Base-by-base conservation (phyloP, 2,113 vertebrate genomes). In the Aepyceros melampus region DNA sequence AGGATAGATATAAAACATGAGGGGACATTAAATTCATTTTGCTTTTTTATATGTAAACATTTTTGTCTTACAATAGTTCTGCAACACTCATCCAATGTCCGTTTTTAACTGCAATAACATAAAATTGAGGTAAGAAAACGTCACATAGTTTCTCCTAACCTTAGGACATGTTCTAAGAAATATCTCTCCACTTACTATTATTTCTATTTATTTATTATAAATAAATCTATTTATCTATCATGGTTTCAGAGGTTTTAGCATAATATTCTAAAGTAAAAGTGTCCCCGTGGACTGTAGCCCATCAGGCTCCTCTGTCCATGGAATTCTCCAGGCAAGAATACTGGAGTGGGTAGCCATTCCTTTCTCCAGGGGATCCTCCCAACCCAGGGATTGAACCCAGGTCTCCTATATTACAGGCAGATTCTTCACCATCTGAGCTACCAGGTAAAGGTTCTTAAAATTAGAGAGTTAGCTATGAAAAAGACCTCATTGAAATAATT, bases 71-170 rank as follows among this genome's bases (percentile, higher is more conserved):
- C 17, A 79, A 58, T 53, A 93, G 55, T 76, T 58, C 43, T 31
- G 81, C 40, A 93, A 81, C 79, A 92, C 40, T 91, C 78, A 87
- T 23, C 91, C 13, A 17, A 76, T 36, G 8, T 58, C 27, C 92
- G 60, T 40, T 91, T 92, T 94, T 56, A 78, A 49, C 67, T 89
- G 17, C 13, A 89, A 51, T 43, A n/a, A 5, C 82, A 96, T 87
- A 96, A 94, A 95, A 95, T n/a, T 62, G 31, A 95, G 23, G 58
- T 83, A 40, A 96, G 49, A 90, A 94, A 93, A 94, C 87, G 19
- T 7, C n/a, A 8, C 40, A 4, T 23, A 62, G 40, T 74, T 83
- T 94, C 79, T 81, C 36, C 29, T 64, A 85, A 33, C 5, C 67
- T 33, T 4, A 88, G 60, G 36, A 87, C 87, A 95, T 74, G 71